Evolutionary conservation across 2,888 invertebrate genomes (phyloP).

Genomic region (Drosophila fungiperda): DNA sequence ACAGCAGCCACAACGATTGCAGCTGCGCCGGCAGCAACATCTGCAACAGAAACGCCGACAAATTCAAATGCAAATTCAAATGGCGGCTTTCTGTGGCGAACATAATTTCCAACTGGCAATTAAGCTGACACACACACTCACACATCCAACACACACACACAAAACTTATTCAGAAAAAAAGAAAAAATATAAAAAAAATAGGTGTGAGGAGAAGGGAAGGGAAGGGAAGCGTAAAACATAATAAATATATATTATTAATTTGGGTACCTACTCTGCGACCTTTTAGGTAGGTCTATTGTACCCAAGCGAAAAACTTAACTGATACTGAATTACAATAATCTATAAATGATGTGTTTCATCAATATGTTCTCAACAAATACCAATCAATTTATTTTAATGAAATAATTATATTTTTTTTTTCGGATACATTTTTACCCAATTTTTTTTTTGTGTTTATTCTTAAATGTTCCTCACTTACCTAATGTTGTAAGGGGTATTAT

Average conservation of each 20-base stretch:
- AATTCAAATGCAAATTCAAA: slow-evolving; percentile 32
- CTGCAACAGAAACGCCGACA: slow-evolving; percentile 12
- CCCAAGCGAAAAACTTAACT: slow-evolving; percentile 2
- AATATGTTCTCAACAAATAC: slow-evolving; percentile 60
- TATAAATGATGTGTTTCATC: slow-evolving; percentile 32
- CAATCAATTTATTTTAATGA: slow-evolving; percentile 36
- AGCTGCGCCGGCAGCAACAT: slow-evolving; percentile 25
- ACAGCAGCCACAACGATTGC: slow-evolving; percentile 27
- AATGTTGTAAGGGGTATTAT: slow-evolving; percentile 53
- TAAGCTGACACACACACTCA: not conserved
- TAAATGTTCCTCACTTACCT: slow-evolving; percentile 72
- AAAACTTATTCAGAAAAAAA: slow-evolving; percentile 1
- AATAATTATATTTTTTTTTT: slow-evolving; percentile 22
- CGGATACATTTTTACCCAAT: not conserved
- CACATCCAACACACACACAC: slow-evolving; percentile 2
- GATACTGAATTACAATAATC: slow-evolving; percentile 26
- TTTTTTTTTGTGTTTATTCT: slow-evolving; percentile 50
- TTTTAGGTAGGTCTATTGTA: too few species aligned
- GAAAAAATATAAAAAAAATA: not conserved
- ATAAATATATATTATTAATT: too few species aligned
- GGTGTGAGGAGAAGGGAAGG: not conserved
- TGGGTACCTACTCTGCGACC: too few species aligned
- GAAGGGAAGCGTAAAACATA: slow-evolving; percentile 3
- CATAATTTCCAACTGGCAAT: slow-evolving; percentile 58
- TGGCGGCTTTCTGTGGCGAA: slow-evolving; percentile 59